phyloP scores from a whole-genome alignment of 2,113 vertebrate genomes.

The Ellobius talpinus region DNA sequence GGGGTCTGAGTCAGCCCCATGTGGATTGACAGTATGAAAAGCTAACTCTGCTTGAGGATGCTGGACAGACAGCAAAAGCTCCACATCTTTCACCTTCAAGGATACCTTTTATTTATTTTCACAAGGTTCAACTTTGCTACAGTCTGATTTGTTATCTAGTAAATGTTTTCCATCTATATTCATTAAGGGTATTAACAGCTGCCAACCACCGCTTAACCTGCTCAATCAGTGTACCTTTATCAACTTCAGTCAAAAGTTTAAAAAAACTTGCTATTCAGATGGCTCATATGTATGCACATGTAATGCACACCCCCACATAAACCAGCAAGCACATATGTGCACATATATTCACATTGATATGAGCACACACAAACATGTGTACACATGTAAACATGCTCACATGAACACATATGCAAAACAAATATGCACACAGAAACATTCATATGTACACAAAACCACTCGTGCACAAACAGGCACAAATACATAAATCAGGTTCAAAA shows the following conservation, averaged over 20 bases:
- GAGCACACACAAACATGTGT: not conserved
- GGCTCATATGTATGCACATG: not conserved
- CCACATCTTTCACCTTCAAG: not conserved
- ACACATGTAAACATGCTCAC: not conserved
- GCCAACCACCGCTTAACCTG: not conserved
- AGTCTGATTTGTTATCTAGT: constrained; percentile 11
- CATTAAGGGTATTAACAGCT: not conserved
- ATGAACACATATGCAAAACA: not conserved
- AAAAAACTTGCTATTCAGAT: not conserved
- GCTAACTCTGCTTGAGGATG: not conserved
- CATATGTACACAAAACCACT: no score
- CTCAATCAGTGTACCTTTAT: not conserved
- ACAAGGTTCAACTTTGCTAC: not conserved
- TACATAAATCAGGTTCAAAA: not conserved
- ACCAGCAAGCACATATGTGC: not conserved
- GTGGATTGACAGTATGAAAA: not conserved
- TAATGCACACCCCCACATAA: not conserved
- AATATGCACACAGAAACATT: not conserved
- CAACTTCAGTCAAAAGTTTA: constrained; percentile 13
- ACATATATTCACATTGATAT: not conserved
- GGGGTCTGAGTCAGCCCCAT: constrained; percentile 2
- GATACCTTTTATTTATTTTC: not conserved
- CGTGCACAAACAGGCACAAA: no score
- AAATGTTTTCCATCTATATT: not conserved
- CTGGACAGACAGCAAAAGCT: not conserved